Evolutionary conservation across 2,797 vertebrate species (phyloP), one percentile per base, ranked within the genome.

Genomic region (Tauraco hartlaubi): DNA sequence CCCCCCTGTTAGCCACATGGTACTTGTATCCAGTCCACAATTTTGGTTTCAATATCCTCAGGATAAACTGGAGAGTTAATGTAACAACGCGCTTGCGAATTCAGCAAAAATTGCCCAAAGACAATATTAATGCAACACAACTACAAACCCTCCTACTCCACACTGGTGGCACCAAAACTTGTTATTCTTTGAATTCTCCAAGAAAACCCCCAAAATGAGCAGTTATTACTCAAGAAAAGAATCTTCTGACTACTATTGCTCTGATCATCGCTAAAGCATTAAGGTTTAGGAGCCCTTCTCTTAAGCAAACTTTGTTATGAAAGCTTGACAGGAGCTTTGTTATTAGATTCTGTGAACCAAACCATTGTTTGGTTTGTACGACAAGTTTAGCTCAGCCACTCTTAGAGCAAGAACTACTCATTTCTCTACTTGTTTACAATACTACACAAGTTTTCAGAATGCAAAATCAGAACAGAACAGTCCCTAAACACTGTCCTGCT

Each of bases 151-250:
- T 16, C 28, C 21, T 18, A 9, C 51, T 52, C 41, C 16, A 26
- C 15, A 3, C 6, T 28, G 2, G 3, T 22, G 12, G 16, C 49
- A 61, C 20, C 33, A 48, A 31, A 84, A 15, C 12, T 17, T 9
- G 43, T 37, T 23, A 52, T 22, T 81, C n/a, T 33, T 39, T 4
- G 2, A 51, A 51, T 33, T 55, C 26, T n/a, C 35, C 11, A 41
- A 44, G 64, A 63, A 55, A 48, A 15, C 5, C 4, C 23, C 4
- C 2, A 3, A 48, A 63, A 31, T 1, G 0, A 26, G 9, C 3
- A 51, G 12, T 54, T 39, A 49, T 28, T 41, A 19, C n/a, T 33
- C 8, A 54, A 88, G n/a, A 18, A 77, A 44, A 61, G 39, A 33
- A 23, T 20, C 37, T 41, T 64, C n/a, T 23, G 15, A 74, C 22